These are phyloP conservation scores for Galago senegalensis DNA, from an alignment of 2,797 vertebrate species.

Conservation along the genomic window DNA sequence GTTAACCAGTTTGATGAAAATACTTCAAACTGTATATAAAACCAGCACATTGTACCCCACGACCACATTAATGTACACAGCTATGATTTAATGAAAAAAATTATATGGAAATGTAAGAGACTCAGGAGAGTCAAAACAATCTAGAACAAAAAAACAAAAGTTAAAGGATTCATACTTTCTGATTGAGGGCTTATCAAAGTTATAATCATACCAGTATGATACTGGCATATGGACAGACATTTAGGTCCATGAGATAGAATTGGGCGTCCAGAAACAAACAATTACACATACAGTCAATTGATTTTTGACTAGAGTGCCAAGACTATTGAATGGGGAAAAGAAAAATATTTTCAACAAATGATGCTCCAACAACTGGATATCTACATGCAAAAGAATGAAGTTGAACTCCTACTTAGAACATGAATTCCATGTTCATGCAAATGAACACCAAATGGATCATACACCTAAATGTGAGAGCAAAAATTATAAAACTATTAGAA, in stretches of 20 bases:
- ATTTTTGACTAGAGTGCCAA: constrained; percentile 41
- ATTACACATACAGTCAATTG: not conserved
- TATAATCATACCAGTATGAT: not conserved
- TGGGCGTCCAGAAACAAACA: not conserved
- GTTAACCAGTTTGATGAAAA: no score
- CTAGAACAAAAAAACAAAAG: constrained; percentile 2
- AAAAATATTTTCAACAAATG: constrained; percentile 24
- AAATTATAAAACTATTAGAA: not conserved
- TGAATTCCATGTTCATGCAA: not conserved
- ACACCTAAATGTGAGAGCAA: not conserved
- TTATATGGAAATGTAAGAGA: not conserved
- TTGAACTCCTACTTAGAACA: not conserved
- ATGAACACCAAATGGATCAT: constrained; percentile 18
- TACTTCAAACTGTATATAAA: no score
- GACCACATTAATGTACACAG: no score
- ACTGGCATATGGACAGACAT: not conserved
- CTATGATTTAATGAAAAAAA: not conserved
- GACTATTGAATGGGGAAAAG: not conserved
- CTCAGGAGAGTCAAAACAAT: constrained; percentile 1
- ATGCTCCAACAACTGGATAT: constrained; percentile 21
- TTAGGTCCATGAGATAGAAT: not conserved
- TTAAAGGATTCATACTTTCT: not conserved
- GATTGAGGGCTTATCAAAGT: constrained; percentile 45
- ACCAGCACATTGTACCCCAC: no score
- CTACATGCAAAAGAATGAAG: constrained; percentile 15